Evolutionary conservation across 2,797 vertebrate genomes (phyloP).

Genomic region (Micromesistius poutassou): DNA sequence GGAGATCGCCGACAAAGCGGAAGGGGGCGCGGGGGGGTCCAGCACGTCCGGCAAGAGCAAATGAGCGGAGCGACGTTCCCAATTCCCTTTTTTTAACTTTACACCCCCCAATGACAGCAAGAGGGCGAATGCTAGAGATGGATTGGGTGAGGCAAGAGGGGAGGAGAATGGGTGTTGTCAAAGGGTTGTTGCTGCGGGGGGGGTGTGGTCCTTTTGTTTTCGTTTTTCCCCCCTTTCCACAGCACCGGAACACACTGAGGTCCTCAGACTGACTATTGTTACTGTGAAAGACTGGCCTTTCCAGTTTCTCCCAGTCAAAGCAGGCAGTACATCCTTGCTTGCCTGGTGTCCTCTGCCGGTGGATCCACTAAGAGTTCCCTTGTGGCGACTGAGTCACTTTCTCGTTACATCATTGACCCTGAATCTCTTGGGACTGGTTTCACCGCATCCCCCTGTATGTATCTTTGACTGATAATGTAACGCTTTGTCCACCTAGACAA

Average conservation of each 20-base stretch:
- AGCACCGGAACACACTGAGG: conserved; percentile 12
- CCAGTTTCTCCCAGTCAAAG: conserved; percentile 66
- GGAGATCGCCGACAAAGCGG: conserved; percentile 68
- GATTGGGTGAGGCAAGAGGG: conserved; percentile 63
- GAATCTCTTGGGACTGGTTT: conserved; percentile 60
- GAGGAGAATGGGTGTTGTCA: conserved; percentile 33
- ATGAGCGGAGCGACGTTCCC: conserved; percentile 57
- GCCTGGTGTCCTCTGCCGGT: conserved; percentile 67
- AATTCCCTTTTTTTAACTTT: neutral
- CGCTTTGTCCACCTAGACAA: conserved; percentile 68
- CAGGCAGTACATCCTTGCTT: conserved; percentile 67
- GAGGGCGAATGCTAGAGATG: conserved; percentile 48
- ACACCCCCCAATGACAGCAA: conserved; percentile 54
- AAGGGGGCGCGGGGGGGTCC: conserved; percentile 74
- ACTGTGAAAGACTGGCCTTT: conserved; percentile 69
- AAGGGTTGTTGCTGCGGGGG: neutral
- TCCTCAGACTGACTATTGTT: conserved; percentile 60
- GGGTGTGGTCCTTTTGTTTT: neutral
- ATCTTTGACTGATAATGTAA: conserved; percentile 70
- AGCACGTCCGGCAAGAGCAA: conserved; percentile 80
- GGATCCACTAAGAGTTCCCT: conserved; percentile 56
- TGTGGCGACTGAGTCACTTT: conserved; percentile 57
- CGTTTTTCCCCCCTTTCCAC: conserved; percentile 6
- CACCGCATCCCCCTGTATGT: conserved; percentile 71
- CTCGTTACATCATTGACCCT: conserved; percentile 64